Conservation (phyloP, 2,113 vertebrate species). For the Tiliqua scincoides region DNA sequence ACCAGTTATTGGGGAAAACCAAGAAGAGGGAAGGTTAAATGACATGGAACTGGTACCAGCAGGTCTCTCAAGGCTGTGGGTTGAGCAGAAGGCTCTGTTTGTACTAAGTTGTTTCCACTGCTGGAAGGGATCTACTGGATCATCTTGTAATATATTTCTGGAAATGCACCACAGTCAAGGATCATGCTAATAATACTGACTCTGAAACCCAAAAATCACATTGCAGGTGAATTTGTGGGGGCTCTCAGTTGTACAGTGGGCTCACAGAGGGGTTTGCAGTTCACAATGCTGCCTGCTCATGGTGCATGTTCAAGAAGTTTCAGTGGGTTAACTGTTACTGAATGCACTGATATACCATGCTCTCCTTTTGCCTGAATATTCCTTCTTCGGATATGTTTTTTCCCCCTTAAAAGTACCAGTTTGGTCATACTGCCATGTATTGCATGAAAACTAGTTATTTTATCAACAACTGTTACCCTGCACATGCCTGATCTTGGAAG, state of each 20-base stretch:
- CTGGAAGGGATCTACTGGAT: background rate
- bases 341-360: no score
- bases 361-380: background rate
- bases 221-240: background rate
- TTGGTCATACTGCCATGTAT: no score
- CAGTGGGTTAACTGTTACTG: no score
- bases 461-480: no score
- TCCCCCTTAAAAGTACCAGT: background rate
- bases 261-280: background rate
- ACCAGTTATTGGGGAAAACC: background rate
- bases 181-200: background rate
- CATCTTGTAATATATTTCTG: background rate
- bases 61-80: background rate
- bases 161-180: background rate
- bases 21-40: background rate
- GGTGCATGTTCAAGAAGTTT: background rate
- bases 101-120: background rate
- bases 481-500: no score
- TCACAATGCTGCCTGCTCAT: background rate
- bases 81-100: background rate
- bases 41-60: background rate
- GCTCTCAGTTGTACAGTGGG: background rate
- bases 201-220: background rate
- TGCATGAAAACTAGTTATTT: no score
- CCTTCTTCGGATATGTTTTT: background rate